phyloP scores from a whole-genome alignment of 2,113 vertebrate genomes.

The Fregata magnificens region DNA sequence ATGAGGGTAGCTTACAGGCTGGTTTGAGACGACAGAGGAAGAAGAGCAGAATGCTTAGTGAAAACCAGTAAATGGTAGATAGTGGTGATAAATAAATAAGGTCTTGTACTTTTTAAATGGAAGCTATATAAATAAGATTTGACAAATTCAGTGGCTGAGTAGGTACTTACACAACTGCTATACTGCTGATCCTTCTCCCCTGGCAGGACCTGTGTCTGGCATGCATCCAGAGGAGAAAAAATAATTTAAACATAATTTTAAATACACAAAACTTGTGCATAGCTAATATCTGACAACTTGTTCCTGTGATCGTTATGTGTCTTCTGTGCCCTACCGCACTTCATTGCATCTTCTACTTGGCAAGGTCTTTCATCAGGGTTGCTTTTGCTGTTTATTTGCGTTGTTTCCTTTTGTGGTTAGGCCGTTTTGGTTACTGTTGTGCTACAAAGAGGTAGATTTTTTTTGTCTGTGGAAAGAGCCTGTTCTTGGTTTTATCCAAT shows the following conservation, averaged over 20 bases:
- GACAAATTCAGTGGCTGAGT: not conserved
- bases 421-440: not conserved
- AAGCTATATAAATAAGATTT: not conserved
- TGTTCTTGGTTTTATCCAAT: not conserved
- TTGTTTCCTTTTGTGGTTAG: not conserved
- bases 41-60: not conserved
- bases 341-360: not conserved
- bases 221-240: not conserved
- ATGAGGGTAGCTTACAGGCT: not conserved
- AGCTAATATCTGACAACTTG: not conserved
- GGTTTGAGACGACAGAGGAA: not conserved
- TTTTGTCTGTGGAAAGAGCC: not conserved
- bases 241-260: not conserved
- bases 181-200: not conserved
- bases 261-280: not conserved
- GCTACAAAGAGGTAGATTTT: not conserved
- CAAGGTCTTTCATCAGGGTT: not conserved
- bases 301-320: not conserved
- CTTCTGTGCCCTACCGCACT: not conserved
- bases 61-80: not conserved
- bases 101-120: not conserved
- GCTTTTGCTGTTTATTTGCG: not conserved
- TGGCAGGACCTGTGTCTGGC: not conserved
- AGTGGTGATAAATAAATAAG: not conserved
- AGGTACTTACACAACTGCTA: not conserved